Evolutionary conservation across 2,888 invertebrate species (phyloP), one percentile per base, ranked within the genome.

Genomic region (Clunio marinus): DNA sequence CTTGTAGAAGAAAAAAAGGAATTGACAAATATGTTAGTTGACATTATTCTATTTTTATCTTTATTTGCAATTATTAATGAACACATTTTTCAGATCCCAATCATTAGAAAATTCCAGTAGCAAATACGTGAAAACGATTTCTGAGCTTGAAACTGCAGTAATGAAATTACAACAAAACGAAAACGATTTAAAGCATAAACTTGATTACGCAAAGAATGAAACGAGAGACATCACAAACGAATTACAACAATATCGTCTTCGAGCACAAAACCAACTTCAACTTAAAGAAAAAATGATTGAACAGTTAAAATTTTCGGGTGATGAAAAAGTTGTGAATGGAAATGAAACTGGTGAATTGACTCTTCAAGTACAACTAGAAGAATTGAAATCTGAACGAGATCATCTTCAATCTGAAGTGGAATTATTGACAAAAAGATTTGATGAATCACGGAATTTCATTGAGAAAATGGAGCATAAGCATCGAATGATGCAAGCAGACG

Each of bases 271-370:
- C 71, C 89, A 90, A 70, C 77, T 92, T 7, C 87, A 86, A 76
- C 86, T 87, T 70, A 91, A 91, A 74, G 91, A 92, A 74, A 84
- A 85, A 72, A 77, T 91, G 25, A 88, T 90, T 69, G 78, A 82
- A 5, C 84, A 85, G 72, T 76, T 88, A 35, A 82, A 82, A 70
- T n/a, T n/a, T n/a, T 73, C 75, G 1, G 72, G 71, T n/a, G 59
- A 70, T 24, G 65, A 71, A 24, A 69, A 45, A 2, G 71, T 72
- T 62, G 71, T 69, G 58, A 70, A 70, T 35, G 72, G 72, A 57
- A 75, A 76, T 69, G 75, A 76, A 70, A 73, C 76, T 71, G 55
- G 72, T 72, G 37, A 72, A 5, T 22, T 37, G 10, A 75, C 79
- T 8, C 71, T 80, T 1, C 84, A 86, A 76, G 76, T 83, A 60